Base-by-base conservation (phyloP, 2,888 invertebrate genomes). In the Polydrusus pterygomalis region DNA sequence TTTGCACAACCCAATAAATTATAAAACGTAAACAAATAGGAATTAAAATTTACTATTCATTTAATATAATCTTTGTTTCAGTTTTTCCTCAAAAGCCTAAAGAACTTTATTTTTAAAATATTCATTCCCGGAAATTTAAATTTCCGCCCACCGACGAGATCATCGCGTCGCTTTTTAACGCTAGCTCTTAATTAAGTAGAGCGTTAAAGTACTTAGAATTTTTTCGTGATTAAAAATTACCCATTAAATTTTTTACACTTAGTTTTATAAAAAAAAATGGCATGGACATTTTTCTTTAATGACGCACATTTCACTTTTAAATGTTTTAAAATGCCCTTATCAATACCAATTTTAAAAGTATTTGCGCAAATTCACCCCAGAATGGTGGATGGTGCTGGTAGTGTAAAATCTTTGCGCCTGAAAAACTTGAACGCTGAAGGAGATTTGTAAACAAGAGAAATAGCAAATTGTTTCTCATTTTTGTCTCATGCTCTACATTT, bases 361-460 rank as follows among this genome's bases (percentile, higher is more conserved):
- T 54, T 54, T n/a, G 25, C 11, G 6, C 10, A n/a, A 20, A 54
- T 30, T n/a, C 54, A 30, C 2, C 11, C 10, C n/a, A 38, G 51
- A n/a, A 67, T 40, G 18, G 54, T 67, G 7, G 18, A 54, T 8
- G 17, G 11, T 38, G 40, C 10, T n/a, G 54, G 54, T n/a, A 67
- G 38, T 25, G 34, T 45, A 43, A 60, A 3, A 10, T 60, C 58
- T 30, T 58, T 70, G 30, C 20, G 58, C 11, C 45, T n/a, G 58
- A 60, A 45, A 58, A 70, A 70, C 10, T 6, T 1, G n/a, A 25
- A 70, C 0, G 60, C 60, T 8, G 70, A 43, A 1, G 56, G 43
- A 25, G 58, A 70, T 49, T 70, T 70, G 43, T 56, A 70, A 45
- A 13, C 58, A 30, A 70, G 30, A n/a, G 60, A 70, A 30, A 60